Evolutionary conservation across 1,140 invertebrate genomes (phyloP).

Genomic region (Trichonephila inaurata): DNA sequence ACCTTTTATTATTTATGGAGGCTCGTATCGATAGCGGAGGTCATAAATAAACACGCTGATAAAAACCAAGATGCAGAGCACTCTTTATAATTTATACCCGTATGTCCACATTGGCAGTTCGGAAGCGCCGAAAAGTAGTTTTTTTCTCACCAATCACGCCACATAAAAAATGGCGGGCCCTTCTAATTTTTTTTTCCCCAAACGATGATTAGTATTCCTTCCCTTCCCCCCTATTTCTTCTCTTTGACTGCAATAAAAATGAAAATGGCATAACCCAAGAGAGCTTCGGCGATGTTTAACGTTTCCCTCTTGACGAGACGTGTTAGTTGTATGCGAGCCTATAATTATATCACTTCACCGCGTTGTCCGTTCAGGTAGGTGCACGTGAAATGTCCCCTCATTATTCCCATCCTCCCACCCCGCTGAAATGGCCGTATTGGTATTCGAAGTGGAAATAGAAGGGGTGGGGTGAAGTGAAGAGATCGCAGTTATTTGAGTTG

Average conservation of each 20-base stretch:
- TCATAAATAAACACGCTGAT: constrained; percentile 52
- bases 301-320: not conserved
- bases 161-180: constrained; percentile 1
- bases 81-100: constrained; percentile 55
- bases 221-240: not conserved
- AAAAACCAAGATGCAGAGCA: not conserved
- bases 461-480: constrained; percentile 48
- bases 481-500: constrained; percentile 50
- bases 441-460: constrained; percentile 55
- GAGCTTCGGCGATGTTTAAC: constrained; percentile 40
- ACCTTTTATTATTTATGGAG: constrained; percentile 3
- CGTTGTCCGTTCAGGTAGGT: constrained; percentile 53
- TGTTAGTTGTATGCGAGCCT: constrained; percentile 56
- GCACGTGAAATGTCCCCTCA: constrained; percentile 41
- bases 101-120: constrained; percentile 59
- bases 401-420: not conserved
- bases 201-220: constrained; percentile 47
- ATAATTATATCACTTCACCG: constrained; percentile 72
- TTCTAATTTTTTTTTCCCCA: not conserved
- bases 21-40: not conserved
- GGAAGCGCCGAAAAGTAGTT: constrained; percentile 49
- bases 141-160: constrained; percentile 48
- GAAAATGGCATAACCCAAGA: constrained; percentile 15
- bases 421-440: not conserved
- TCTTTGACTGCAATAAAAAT: constrained; percentile 18